phyloP scores from a whole-genome alignment of 2,888 invertebrate genomes.

The Stegana nigrithorax region DNA sequence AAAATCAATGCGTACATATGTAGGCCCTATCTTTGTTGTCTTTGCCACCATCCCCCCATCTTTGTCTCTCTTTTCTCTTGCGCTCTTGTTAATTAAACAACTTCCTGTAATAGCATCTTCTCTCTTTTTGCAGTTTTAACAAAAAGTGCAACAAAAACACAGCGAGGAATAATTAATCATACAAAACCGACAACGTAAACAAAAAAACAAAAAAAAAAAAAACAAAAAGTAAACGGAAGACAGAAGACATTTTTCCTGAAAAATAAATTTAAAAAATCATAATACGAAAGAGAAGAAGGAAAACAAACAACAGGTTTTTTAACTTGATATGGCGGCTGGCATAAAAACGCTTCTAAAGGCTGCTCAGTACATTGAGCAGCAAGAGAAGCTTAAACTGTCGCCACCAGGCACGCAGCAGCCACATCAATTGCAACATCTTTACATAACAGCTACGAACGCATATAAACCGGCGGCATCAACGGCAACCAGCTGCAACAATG shows the following conservation, averaged over 20 bases:
- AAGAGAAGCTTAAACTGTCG: constrained; percentile 54
- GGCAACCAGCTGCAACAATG: background rate
- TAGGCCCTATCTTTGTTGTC: too few species aligned
- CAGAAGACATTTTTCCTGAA: too few species aligned
- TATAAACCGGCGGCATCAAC: background rate
- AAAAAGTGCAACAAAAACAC: background rate
- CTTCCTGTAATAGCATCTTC: too few species aligned
- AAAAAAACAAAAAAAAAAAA: constrained; percentile 2
- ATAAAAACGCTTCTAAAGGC: constrained; percentile 63
- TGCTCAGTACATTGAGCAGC: constrained; percentile 65
- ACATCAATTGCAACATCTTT: background rate
- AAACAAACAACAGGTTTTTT: background rate
- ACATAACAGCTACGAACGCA: background rate
- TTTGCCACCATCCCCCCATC: too few species aligned
- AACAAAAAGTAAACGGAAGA: background rate
- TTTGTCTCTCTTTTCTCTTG: too few species aligned
- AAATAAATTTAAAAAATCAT: background rate
- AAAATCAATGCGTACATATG: too few species aligned
- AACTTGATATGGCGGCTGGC: constrained; percentile 57
- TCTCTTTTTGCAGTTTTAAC: too few species aligned
- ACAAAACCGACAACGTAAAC: background rate
- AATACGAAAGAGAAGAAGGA: background rate
- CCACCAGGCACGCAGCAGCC: constrained; percentile 31
- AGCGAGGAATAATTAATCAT: background rate
- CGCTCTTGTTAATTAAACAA: too few species aligned